Evolutionary conservation across 2,888 invertebrate species (phyloP).

Genomic region (Apamea anceps): DNA sequence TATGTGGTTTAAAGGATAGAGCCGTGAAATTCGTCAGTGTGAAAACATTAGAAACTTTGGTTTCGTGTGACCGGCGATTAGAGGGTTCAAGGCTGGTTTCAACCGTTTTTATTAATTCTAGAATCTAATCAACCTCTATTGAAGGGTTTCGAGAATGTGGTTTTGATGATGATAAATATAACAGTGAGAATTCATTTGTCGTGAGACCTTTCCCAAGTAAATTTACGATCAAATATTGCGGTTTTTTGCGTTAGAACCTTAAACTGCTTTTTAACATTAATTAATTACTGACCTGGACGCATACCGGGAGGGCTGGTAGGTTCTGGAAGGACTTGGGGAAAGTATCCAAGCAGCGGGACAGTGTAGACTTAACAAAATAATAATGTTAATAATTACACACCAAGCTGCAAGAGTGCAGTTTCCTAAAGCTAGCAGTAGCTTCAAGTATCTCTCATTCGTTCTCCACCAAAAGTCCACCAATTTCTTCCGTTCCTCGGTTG

Average conservation of each 20-base stretch:
- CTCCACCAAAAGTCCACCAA: constrained; percentile 77
- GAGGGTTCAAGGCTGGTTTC: neutral
- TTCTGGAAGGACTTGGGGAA: too few relatives aligned
- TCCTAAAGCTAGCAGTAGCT: constrained; percentile 77
- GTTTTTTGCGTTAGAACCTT: neutral
- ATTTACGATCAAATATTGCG: neutral
- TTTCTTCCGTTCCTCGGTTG: constrained; percentile 74
- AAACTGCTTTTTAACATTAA: neutral
- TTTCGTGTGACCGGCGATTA: neutral
- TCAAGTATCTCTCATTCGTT: constrained; percentile 77
- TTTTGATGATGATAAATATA: neutral
- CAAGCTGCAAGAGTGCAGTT: constrained; percentile 79
- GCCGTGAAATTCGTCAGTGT: neutral
- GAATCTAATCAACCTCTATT: neutral
- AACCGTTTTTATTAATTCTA: neutral
- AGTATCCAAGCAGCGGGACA: too few relatives aligned
- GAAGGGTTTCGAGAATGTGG: neutral
- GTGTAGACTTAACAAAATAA: too few relatives aligned
- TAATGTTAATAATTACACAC: constrained; percentile 64
- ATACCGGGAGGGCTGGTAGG: too few relatives aligned
- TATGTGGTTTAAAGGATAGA: neutral
- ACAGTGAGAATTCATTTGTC: neutral
- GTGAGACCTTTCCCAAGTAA: neutral
- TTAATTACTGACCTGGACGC: too few relatives aligned
- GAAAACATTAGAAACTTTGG: neutral